Conservation (phyloP, 2,888 invertebrate genomes). For the Bhutanitis thaidina region DNA sequence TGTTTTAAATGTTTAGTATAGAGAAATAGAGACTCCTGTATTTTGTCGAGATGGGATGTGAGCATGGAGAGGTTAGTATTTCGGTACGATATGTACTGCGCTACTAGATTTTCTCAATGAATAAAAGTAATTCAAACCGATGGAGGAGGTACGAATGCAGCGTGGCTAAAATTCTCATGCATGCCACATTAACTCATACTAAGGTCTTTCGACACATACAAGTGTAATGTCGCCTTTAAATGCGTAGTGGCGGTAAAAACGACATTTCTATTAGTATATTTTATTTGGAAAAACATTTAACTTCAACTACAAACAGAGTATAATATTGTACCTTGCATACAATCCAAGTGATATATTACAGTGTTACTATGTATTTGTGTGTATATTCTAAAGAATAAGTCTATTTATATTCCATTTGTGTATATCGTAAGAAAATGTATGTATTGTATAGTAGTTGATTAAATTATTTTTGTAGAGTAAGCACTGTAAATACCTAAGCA, state of each 20-base stretch:
- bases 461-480: conserved; percentile 78
- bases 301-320: not conserved
- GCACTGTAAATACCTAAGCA: conserved; percentile 65
- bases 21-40: too few species aligned
- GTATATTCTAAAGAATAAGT: conserved; percentile 48
- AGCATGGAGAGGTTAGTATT: too few species aligned
- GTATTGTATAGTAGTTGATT: conserved; percentile 70
- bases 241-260: not conserved
- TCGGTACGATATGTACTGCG: too few species aligned
- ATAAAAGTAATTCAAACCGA: too few species aligned
- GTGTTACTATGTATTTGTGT: conserved; percentile 31
- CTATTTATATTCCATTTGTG: conserved; percentile 60
- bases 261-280: not conserved
- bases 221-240: not conserved
- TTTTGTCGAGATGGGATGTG: too few species aligned
- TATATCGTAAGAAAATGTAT: conserved; percentile 37
- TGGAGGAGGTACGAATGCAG: too few species aligned
- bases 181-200: too few species aligned
- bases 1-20: too few species aligned
- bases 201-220: not conserved
- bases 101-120: too few species aligned
- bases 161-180: too few species aligned
- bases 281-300: not conserved
- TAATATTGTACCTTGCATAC: conserved; percentile 11
- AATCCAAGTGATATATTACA: conserved; percentile 34